These are phyloP conservation scores for Caligus rogercresseyi DNA, from an alignment of 1,140 invertebrate species.

Conservation along the genomic window DNA sequence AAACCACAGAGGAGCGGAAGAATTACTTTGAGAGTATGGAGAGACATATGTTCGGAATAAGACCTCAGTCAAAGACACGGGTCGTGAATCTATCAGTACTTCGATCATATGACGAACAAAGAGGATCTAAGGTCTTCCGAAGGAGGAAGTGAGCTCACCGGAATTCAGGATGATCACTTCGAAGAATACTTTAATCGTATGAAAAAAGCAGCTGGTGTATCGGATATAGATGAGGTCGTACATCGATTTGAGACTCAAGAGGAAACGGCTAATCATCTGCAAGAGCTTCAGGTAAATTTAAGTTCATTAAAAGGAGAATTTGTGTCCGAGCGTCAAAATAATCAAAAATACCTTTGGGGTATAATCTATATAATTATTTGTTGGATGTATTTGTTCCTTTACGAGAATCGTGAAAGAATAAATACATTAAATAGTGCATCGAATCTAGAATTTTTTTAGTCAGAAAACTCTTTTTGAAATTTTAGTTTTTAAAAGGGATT, in stretches of 20 bases:
- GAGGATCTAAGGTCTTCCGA: not conserved
- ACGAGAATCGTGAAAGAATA: too few relatives aligned
- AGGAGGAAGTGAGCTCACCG: not conserved
- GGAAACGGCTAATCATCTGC: slow-evolving; percentile 12
- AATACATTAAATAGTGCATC: too few relatives aligned
- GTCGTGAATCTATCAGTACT: slow-evolving; percentile 14
- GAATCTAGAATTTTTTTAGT: too few relatives aligned
- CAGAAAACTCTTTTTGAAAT: too few relatives aligned
- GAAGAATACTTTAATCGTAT: slow-evolving; percentile 16
- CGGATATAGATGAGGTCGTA: slow-evolving; percentile 17
- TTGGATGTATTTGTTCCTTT: too few relatives aligned
- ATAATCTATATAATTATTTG: too few relatives aligned
- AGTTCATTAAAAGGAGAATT: too few relatives aligned
- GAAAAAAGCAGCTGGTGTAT: slow-evolving; percentile 19
- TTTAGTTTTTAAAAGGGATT: too few relatives aligned
- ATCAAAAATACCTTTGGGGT: too few relatives aligned
- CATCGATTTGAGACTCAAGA: slow-evolving; percentile 18
- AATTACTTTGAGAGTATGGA: slow-evolving; percentile 21
- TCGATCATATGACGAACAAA: not conserved
- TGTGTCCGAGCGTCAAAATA: too few relatives aligned
- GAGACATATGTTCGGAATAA: slow-evolving; percentile 18
- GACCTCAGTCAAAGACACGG: slow-evolving; percentile 6
- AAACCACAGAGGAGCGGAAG: slow-evolving; percentile 16
- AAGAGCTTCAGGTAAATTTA: slow-evolving; percentile 11
- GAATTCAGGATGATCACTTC: not conserved